These are phyloP conservation scores for Panulirus ornatus DNA, from an alignment of 1,140 invertebrate species.

Conservation along the genomic window DNA sequence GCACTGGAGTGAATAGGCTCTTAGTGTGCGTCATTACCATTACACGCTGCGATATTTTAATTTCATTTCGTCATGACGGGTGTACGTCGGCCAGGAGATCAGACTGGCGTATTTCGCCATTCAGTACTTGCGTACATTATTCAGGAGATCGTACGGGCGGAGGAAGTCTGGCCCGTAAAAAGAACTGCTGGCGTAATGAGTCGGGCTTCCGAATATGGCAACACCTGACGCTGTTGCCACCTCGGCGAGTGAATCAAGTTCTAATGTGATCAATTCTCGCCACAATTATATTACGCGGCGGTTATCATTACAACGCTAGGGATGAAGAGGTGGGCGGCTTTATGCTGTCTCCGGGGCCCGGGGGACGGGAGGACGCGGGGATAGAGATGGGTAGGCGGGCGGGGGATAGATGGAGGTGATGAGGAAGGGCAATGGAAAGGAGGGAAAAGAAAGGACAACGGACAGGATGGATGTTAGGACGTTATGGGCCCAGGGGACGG, in stretches of 20 bases:
- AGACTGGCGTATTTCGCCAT: no score
- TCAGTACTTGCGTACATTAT: no score
- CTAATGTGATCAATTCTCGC: conserved; percentile 67
- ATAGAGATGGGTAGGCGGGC: neutral
- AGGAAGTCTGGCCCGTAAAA: no score
- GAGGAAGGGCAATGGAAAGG: neutral
- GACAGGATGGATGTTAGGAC: neutral
- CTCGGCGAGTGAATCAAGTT: conserved; percentile 48
- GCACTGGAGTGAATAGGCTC: conserved; percentile 4
- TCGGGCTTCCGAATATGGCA: conserved; percentile 35
- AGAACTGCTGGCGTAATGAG: no score
- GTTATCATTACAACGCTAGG: conserved; percentile 48
- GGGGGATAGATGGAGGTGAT: neutral
- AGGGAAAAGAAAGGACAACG: neutral
- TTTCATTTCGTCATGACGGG: no score
- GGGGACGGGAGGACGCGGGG: no score
- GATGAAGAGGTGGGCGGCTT: neutral
- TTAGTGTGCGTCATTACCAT: neutral
- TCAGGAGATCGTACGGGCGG: no score
- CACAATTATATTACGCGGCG: conserved; percentile 64
- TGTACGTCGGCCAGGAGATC: no score
- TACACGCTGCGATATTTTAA: neutral
- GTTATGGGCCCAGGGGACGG: neutral
- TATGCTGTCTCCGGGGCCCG: neutral
- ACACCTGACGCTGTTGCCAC: conserved; percentile 47